These are phyloP conservation scores for Calameuta idolon DNA, from an alignment of 2,888 invertebrate species.

Conservation along the genomic window DNA sequence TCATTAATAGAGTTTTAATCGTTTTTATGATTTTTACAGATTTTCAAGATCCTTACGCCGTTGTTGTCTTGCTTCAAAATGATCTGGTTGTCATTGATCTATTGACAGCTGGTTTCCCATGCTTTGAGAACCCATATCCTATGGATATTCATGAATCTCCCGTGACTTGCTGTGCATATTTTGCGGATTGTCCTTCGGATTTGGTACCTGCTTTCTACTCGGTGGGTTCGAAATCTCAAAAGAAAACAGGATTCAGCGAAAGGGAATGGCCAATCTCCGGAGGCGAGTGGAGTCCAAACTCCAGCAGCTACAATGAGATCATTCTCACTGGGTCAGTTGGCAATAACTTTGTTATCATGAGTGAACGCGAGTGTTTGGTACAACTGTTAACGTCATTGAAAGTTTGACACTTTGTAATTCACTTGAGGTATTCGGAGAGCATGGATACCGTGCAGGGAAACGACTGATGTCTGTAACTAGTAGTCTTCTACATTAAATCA, in stretches of 20 bases:
- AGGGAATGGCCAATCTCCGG: constrained; percentile 97
- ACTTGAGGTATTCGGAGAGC: background rate
- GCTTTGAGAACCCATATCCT: constrained; percentile 99
- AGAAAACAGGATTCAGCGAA: constrained; percentile 87
- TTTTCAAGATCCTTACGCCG: constrained; percentile 97
- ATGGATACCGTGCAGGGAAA: background rate
- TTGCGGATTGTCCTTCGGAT: constrained; percentile 98
- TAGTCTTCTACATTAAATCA: background rate
- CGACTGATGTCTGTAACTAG: background rate
- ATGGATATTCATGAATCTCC: constrained; percentile 99
- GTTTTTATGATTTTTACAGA: constrained; percentile 72
- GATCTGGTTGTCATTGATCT: constrained; percentile 98
- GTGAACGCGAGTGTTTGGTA: background rate
- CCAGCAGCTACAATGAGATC: constrained; percentile 97
- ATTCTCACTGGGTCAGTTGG: constrained; percentile 91
- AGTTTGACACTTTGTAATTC: background rate
- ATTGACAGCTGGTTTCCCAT: constrained; percentile 94
- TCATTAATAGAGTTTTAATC: background rate
- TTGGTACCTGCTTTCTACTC: constrained; percentile 98
- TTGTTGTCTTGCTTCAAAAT: constrained; percentile 96
- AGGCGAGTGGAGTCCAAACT: constrained; percentile 95
- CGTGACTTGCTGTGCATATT: constrained; percentile 96
- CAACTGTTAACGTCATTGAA: background rate
- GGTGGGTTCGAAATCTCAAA: constrained; percentile 82
- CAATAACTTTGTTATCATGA: constrained; percentile 8